Conservation (phyloP, 1,140 invertebrate genomes). For the Mycetomoellerius zeteki region DNA sequence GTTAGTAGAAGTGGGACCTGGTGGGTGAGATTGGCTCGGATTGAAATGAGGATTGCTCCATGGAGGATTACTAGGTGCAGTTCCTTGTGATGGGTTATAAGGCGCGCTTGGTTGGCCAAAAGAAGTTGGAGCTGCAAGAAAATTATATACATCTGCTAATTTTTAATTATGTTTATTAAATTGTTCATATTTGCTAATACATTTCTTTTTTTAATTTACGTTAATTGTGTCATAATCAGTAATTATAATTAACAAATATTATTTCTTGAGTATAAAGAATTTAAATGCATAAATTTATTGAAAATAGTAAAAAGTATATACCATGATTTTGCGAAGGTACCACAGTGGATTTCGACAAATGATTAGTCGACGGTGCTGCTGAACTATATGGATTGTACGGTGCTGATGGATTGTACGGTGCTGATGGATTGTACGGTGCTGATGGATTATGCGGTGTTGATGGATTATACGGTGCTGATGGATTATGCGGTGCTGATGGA, state of each 20-base stretch:
- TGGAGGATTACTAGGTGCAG: conserved; percentile 12
- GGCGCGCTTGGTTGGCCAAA: conserved; percentile 4
- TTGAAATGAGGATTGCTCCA: conserved; percentile 62
- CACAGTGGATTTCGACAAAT: conserved; percentile 20
- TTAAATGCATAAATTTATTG: conserved; percentile 1
- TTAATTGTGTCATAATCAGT: not conserved
- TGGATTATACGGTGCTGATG: conserved; percentile 4
- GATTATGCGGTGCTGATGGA: conserved; percentile 11
- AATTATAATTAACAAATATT: conserved; percentile 8
- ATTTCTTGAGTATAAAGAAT: not conserved
- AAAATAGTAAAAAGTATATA: not conserved
- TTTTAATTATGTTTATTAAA: conserved; percentile 5
- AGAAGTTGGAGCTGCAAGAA: conserved; percentile 39
- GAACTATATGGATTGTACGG: not conserved
- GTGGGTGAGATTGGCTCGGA: conserved; percentile 32
- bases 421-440: not conserved
- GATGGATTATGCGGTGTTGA: conserved; percentile 12
- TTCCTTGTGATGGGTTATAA: conserved; percentile 11
- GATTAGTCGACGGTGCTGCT: not conserved
- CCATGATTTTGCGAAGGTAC: conserved; percentile 39
- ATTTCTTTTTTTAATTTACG: not conserved
- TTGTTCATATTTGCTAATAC: not conserved
- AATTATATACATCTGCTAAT: not conserved
- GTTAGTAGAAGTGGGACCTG: not conserved
- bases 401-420: conserved; percentile 29